Conservation (phyloP, 2,113 vertebrate species). For the Synchiropus splendidus region DNA sequence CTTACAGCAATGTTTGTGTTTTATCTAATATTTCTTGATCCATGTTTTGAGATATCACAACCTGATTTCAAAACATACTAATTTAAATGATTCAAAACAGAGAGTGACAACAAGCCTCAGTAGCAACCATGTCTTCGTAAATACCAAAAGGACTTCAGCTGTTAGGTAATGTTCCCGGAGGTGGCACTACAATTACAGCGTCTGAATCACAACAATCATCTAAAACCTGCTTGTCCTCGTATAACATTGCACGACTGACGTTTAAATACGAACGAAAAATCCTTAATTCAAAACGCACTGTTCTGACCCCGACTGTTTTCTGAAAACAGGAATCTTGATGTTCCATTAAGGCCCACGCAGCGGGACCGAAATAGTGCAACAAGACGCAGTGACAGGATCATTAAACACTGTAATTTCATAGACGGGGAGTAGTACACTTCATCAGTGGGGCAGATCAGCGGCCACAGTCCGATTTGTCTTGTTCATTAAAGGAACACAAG, state of each 20-base stretch:
- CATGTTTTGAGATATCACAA: too few species aligned
- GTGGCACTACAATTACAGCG: not conserved
- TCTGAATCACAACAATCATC: too few species aligned
- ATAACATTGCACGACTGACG: too few species aligned
- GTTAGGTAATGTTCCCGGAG: too few species aligned
- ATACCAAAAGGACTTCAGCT: too few species aligned
- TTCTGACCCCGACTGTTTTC: conserved; percentile 26
- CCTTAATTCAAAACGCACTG: conserved; percentile 16
- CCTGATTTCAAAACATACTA: too few species aligned
- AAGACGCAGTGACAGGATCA: conserved; percentile 16
- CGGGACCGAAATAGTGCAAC: conserved; percentile 20
- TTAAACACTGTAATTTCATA: conserved; percentile 32
- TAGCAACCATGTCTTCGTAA: too few species aligned
- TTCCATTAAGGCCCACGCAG: conserved; percentile 48
- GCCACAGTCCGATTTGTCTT: not conserved
- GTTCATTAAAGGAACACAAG: conserved; percentile 7
- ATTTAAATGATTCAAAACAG: too few species aligned
- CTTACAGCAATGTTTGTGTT: too few species aligned
- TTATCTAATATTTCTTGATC: too few species aligned
- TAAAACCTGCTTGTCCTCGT: too few species aligned
- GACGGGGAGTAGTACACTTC: conserved; percentile 20
- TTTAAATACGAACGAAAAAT: not conserved
- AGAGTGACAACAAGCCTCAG: too few species aligned
- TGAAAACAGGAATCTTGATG: conserved; percentile 27
- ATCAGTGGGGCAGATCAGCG: conserved; percentile 13